Percentiles rank a stretch among this genome's conserved stretches.
Evolutionary conservation across 2,888 invertebrate species (phyloP).

Genomic region (Thereva unica): DNA sequence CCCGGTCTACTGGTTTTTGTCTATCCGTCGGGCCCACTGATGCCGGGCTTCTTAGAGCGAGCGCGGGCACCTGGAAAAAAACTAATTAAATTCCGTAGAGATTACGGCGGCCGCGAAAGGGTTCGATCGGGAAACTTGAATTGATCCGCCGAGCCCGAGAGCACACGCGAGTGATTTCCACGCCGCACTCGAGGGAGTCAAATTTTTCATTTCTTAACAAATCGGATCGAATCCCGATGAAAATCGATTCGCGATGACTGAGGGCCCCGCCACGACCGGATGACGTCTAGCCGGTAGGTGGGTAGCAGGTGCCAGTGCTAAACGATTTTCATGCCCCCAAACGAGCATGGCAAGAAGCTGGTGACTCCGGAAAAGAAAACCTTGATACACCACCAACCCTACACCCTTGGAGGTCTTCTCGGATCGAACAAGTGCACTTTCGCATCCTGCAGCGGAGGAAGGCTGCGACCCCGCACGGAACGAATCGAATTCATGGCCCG

Average conservation of each 20-base stretch:
- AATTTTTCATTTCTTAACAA: conserved; percentile 24
- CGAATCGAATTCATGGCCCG: too few relatives aligned
- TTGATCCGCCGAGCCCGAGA: conserved; percentile 3
- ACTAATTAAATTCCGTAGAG: conserved; percentile 10
- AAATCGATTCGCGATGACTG: conserved; percentile 20
- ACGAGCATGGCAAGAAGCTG: not conserved
- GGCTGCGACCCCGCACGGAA: too few relatives aligned
- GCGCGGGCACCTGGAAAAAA: not conserved
- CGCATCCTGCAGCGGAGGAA: too few relatives aligned
- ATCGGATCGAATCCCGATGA: conserved; percentile 15
- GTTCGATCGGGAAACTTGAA: conserved; percentile 13
- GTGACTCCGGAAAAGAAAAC: too few relatives aligned
- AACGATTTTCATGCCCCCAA: not conserved
- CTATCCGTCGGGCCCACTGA: not conserved
- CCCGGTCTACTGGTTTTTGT: not conserved
- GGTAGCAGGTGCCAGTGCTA: too few relatives aligned
- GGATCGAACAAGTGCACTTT: too few relatives aligned
- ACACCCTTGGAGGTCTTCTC: too few relatives aligned
- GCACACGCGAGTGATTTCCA: not conserved
- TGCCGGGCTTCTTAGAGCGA: not conserved
- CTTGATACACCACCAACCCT: too few relatives aligned
- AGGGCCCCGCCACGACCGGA: conserved; percentile 1
- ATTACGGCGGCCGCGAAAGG: conserved; percentile 4
- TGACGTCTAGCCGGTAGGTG: too few relatives aligned
- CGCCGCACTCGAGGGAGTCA: conserved; percentile 1